Evolutionary conservation across 1,140 invertebrate species (phyloP), one percentile per base, ranked within the genome.

Genomic region (Bilobella aurantiaca): DNA sequence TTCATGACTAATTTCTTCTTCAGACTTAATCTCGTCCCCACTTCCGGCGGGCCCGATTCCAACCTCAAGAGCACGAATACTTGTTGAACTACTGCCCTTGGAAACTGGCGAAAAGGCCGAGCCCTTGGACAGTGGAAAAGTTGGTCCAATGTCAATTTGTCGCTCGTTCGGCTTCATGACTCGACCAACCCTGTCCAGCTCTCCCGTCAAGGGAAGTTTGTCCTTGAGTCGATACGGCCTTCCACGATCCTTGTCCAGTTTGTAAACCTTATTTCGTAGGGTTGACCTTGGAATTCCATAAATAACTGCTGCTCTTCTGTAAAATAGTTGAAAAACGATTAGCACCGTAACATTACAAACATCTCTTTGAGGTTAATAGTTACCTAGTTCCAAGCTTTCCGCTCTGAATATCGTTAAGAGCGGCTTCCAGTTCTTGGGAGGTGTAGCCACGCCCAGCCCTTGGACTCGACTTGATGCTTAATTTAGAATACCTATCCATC

Each of bases 231-330:
- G 65, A 31, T 65, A 59, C 46, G 69, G 47, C 28, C 64, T 34
- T 47, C 30, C 56, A 29, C 66, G 21, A 53, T 63, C 68, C 37
- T 68, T 68, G 1, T 68, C 70, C 63, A 72, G 49, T 47, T 72
- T 72, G 60, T 73, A 70, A 25, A 85, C 82, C 81, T 97, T 97
- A 80, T 96, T 96, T 47, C 93, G 83, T 3, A 98, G 82, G 1
- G 93, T 96, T 62, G 93, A 96, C 62, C 94, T 82, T 2, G 94
- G 94, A 75, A 97, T 95, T 64, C 93, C 92, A 77, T 97, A 97
- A 67, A 96, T 87, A 30, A 91, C 91, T 34, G 94, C 90, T 0
- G 93, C 93, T 66, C 94, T 82, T 32, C 69, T 71, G 29, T n/a
- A 57, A 64, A n/a, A n/a, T n/a, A n/a, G 16, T 32, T 31, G 27